Evolutionary conservation across 2,797 vertebrate genomes (phyloP).

Genomic region (Paguma larvata): DNA sequence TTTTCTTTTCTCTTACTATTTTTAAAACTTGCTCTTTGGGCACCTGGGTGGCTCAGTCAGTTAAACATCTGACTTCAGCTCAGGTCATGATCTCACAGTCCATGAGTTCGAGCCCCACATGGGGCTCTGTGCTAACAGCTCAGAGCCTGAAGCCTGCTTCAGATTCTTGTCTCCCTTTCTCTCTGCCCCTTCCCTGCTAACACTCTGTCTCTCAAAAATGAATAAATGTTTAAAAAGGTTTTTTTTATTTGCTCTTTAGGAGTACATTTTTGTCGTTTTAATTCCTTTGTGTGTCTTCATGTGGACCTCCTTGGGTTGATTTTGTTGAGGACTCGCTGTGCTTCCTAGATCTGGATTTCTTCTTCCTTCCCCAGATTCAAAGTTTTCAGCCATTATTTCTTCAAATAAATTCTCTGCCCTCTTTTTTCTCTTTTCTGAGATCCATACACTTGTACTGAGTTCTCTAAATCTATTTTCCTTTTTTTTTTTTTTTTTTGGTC

Average conservation of each 20-base stretch:
- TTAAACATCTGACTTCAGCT: too few relatives aligned
- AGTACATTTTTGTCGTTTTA: background rate
- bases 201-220: too few relatives aligned
- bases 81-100: too few relatives aligned
- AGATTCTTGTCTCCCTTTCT: too few relatives aligned
- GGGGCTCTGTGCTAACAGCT: too few relatives aligned
- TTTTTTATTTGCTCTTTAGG: background rate
- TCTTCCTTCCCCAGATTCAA: background rate
- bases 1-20: background rate
- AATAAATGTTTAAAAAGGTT: too few relatives aligned
- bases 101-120: too few relatives aligned
- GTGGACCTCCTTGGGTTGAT: background rate
- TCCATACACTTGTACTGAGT: background rate
- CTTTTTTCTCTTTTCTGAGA: background rate
- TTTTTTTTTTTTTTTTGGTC: background rate
- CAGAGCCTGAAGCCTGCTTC: too few relatives aligned
- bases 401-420: background rate
- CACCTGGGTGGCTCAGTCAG: too few relatives aligned
- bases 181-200: too few relatives aligned
- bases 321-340: background rate
- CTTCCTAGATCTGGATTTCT: background rate
- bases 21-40: background rate
- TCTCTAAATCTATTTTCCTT: background rate
- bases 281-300: background rate
- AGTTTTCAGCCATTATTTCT: background rate